These are phyloP conservation scores for Ferdinandea cuprea DNA, from an alignment of 2,888 invertebrate species.

Conservation along the genomic window DNA sequence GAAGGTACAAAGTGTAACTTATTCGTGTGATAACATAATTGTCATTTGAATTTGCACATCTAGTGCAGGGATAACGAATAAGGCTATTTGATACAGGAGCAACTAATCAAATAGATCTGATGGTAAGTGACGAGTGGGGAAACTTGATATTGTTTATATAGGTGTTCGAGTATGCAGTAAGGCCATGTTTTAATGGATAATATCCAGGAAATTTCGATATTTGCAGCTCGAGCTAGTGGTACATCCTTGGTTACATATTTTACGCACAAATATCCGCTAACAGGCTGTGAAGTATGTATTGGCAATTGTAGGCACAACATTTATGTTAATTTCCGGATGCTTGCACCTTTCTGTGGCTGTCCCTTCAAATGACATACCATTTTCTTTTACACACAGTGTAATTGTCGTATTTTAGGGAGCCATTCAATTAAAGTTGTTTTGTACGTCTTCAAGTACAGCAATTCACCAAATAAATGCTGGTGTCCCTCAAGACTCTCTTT, in stretches of 20 bases:
- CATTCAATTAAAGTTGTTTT: no score
- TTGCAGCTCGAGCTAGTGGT: background rate
- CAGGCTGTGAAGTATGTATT: no score
- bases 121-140: background rate
- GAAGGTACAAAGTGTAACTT: conserved; percentile 65
- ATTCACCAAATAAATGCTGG: no score
- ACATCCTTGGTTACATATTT: background rate
- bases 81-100: conserved; percentile 42
- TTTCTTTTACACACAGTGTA: no score
- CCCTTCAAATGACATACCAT: no score
- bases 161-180: background rate
- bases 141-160: background rate
- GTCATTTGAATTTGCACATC: conserved; percentile 64
- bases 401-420: no score
- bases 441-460: no score
- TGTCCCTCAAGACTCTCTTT: no score
- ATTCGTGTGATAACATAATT: conserved; percentile 72
- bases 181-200: conserved; percentile 1
- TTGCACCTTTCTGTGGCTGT: no score
- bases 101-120: conserved; percentile 16
- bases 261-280: background rate
- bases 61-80: conserved; percentile 6
- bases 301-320: no score
- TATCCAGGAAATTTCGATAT: background rate
- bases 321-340: no score